Percentiles rank a stretch among this genome's conserved stretches.
phyloP scores from a whole-genome alignment of 2,113 vertebrate genomes.

The Paramormyrops kingsleyae region DNA sequence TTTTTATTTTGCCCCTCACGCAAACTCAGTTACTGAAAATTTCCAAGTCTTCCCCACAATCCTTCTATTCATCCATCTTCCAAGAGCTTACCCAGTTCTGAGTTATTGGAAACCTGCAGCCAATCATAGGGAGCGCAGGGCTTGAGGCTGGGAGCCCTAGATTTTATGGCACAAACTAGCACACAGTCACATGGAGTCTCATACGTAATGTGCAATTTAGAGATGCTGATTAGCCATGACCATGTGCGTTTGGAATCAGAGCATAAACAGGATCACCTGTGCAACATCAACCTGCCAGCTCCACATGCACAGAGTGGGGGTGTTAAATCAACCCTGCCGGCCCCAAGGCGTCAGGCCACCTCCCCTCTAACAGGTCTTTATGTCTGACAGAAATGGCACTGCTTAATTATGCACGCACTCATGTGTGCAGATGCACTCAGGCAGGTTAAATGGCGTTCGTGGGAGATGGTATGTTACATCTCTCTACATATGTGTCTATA shows the following conservation, averaged over 20 bases:
- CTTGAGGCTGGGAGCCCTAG: not conserved
- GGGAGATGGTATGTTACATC: not conserved
- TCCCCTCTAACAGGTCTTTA: not conserved
- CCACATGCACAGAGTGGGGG: not conserved
- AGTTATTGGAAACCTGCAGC: not conserved
- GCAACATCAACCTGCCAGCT: not conserved
- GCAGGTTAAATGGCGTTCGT: not conserved
- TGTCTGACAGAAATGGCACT: not conserved
- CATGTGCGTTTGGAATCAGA: not conserved
- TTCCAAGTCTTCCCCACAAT: not conserved
- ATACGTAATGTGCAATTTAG: not conserved
- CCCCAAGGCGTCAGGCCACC: not conserved
- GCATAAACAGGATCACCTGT: not conserved
- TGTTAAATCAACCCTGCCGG: not conserved
- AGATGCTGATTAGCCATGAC: not conserved
- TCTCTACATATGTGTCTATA: not conserved
- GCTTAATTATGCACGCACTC: not conserved
- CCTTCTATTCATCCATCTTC: not conserved
- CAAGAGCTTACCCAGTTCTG: not conserved
- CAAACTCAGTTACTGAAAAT: not conserved
- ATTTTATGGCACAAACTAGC: not conserved
- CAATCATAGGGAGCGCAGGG: not conserved
- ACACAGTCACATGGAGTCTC: not conserved
- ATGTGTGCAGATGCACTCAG: not conserved
- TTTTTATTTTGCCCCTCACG: not conserved